Evolutionary conservation across 2,888 invertebrate species (phyloP).

Genomic region (Drosophila percnosoma): DNA sequence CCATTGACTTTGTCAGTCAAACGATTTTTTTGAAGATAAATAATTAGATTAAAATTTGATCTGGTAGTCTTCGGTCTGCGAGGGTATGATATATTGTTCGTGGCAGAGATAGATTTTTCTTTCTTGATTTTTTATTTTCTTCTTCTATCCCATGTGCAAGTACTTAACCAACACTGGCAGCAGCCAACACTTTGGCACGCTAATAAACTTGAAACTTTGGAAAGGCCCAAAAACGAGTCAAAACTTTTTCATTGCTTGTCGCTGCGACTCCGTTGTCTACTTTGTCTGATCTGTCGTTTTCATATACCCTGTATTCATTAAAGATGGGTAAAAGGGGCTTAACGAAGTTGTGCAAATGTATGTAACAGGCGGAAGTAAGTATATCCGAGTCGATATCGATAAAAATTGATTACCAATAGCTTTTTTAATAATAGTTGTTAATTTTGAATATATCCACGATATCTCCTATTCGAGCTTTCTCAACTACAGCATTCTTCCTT

Average conservation of each 20-base stretch:
- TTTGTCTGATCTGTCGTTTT: not conserved
- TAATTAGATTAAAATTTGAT: not conserved
- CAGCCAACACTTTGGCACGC: constrained; percentile 46
- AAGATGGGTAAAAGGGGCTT: not conserved
- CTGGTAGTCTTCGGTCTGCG: not conserved
- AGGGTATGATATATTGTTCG: not conserved
- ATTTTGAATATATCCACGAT: not conserved
- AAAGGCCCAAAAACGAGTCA: constrained; percentile 39
- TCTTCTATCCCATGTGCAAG: constrained; percentile 18
- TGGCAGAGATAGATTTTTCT: not conserved
- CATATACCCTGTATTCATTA: not conserved
- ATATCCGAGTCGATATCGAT: not conserved
- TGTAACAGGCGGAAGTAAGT: not conserved
- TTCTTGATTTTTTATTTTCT: constrained; percentile 5
- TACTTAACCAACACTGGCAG: constrained; percentile 58
- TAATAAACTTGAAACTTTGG: constrained; percentile 74
- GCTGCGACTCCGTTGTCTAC: not conserved
- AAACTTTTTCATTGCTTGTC: constrained; percentile 68
- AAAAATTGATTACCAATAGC: not conserved
- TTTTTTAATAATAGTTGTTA: not conserved
- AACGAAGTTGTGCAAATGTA: not conserved
- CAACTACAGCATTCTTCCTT: constrained; percentile 11
- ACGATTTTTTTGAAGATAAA: not conserved
- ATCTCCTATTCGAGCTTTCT: not conserved
- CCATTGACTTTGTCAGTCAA: not conserved